These are phyloP conservation scores for Protobothrops mucrosquamatus DNA, from an alignment of 2,113 vertebrate genomes.

Conservation along the genomic window DNA sequence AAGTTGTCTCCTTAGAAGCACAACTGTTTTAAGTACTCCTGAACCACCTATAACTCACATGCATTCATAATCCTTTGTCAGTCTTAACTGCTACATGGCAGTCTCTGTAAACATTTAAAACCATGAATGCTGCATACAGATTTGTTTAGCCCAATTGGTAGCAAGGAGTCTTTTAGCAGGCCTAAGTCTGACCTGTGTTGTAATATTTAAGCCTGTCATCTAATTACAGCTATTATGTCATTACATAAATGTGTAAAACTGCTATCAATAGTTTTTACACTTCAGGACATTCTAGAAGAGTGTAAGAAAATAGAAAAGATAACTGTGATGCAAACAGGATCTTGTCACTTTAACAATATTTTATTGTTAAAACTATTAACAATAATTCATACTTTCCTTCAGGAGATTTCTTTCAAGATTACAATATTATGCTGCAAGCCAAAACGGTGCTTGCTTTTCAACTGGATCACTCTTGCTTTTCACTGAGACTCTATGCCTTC, in stretches of 20 bases:
- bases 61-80: conserved; percentile 38
- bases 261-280: background rate
- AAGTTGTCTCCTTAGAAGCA: background rate
- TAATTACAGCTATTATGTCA: background rate
- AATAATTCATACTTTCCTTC: background rate
- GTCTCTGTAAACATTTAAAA: background rate
- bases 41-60: background rate
- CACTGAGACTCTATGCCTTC: background rate
- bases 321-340: background rate
- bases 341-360: background rate
- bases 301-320: background rate
- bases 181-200: background rate
- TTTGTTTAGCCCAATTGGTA: background rate
- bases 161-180: background rate
- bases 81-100: background rate
- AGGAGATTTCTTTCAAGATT: background rate
- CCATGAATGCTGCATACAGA: background rate
- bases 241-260: background rate
- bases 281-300: background rate
- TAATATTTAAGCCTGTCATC: background rate
- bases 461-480: background rate
- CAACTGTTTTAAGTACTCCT: background rate
- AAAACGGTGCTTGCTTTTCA: background rate
- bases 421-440: background rate
- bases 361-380: background rate